Base-by-base conservation (phyloP, 1,140 invertebrate species). In the Danaus melanippus region DNA sequence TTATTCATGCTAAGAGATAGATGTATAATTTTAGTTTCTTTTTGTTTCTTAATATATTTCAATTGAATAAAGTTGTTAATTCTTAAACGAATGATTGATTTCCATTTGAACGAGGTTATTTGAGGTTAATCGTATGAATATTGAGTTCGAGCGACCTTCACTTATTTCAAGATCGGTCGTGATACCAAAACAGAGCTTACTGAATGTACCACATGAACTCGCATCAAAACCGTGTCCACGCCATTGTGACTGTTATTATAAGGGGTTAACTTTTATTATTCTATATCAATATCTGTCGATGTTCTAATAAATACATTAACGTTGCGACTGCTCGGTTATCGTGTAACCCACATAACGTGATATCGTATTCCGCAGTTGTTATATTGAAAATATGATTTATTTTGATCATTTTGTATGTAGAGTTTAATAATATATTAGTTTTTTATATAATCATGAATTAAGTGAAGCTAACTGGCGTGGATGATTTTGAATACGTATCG, bases 261-360 rank as follows among this genome's bases (percentile, higher is more conserved):
- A 12, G 5, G 50, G 12, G 21, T 9, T 58, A 52, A 12, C 40
- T 10, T 43, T 21, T 17, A 43, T 42, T 47, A 42, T 47, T 46
- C 49, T 15, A 21, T 45, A 57, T 8, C 11, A 17, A 9, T n/a
- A 15, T n/a, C n/a, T n/a, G n/a, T 46, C 17, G 9, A 46, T 46
- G 45, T 46, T 46, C 45, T 10, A 17, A 17, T 12, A 15, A 48
- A 15, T 10, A 62, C 50, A 58, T 67, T 65, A 69, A 62, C 56
- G 58, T 56, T 50, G 58, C 50, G 53, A 54, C 56, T 59, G 61
- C 53, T 53, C 56, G 42, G 51, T 67, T 69, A 72, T 72, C 69
- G 63, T 51, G 54, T 67, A 71, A 71, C 67, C 67, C 60, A 72
- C 62, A 72, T 72, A 59, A 15, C 43, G 12, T 45, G 64, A 65